Evolutionary conservation across 2,797 vertebrate genomes (phyloP).

Genomic region (Galagoides demidoff): DNA sequence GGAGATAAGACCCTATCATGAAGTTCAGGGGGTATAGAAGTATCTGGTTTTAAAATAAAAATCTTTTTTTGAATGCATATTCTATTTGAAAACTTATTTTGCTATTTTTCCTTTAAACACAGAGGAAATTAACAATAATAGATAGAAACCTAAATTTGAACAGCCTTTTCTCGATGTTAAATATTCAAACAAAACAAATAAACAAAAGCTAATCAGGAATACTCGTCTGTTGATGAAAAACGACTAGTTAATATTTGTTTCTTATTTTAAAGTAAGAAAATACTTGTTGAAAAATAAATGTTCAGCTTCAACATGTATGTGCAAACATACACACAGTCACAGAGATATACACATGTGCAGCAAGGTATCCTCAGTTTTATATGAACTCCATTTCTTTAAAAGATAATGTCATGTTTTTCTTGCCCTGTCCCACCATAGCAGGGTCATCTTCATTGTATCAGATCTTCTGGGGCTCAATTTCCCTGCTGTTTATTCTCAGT

Average conservation of each 20-base stretch:
- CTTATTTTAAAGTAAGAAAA: neutral
- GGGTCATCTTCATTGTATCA: neutral
- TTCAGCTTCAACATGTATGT: neutral
- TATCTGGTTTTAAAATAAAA: slow-evolving; percentile 1
- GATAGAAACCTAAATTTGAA: neutral
- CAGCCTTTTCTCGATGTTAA: neutral
- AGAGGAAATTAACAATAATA: neutral
- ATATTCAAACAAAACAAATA: neutral
- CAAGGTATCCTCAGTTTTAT: neutral
- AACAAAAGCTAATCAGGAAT: neutral
- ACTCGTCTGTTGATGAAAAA: neutral
- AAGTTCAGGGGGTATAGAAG: neutral
- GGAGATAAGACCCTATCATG: neutral
- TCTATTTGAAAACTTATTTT: neutral
- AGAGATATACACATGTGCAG: too few relatives aligned
- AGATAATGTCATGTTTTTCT: neutral
- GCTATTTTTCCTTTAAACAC: neutral
- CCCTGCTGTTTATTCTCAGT: neutral
- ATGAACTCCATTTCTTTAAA: neutral
- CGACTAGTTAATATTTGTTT: neutral
- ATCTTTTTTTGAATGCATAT: neutral
- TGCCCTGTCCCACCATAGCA: neutral
- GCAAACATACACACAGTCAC: too few relatives aligned
- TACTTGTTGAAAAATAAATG: neutral
- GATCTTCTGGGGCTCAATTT: neutral